Base-by-base conservation (phyloP, 2,888 invertebrate species). In the Chydorus sphaericus region DNA sequence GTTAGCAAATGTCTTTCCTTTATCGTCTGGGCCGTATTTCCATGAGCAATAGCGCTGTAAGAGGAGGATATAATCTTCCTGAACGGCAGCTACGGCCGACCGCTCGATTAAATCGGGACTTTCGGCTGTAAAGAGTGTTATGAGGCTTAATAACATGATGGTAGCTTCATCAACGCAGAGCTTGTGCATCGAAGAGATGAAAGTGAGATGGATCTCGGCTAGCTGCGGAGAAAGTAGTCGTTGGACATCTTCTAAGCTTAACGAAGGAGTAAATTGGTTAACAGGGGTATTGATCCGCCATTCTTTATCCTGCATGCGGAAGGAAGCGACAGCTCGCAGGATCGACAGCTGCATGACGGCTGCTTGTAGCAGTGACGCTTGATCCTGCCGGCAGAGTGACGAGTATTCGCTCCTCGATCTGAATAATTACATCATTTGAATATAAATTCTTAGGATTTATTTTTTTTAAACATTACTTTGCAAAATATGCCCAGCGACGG, bases 271-370 rank as follows among this genome's bases (percentile, higher is more conserved):
- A 39, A 62, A 61, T 56, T 63, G 61, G 58, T 65, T 61, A 48
- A 63, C 57, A 28, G 44, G 44, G 14, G 57, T 60, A 8, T 59
- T 58, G 49, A 54, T 59, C 4, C 64, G 65, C 67, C 67, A 67
- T 16, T 64, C 62, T 37, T 63, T 61, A 26, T 63, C 60, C 50
- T 63, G 61, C 7, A 64, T 62, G 62, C 71, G 70, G 59, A 69
- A 71, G 20, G 66, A 66, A 62, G 69, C 66, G 3, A 71, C 70
- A 14, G 70, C 69, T 6, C 71, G 65, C 11, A 73, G 63, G 30
- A 71, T 66, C 62, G 71, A 69, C 60, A 72, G 67, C 62, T 72
- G 72, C 60, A 72, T 66, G n/a, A 72, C 70, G 0, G 70, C 70
- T 29, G 67, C 68, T 61, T 66, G 59, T 2, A 68, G 60, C 8